Evolutionary conservation across 2,113 vertebrate species (phyloP).

Genomic region (Phylloscopus trochilus): DNA sequence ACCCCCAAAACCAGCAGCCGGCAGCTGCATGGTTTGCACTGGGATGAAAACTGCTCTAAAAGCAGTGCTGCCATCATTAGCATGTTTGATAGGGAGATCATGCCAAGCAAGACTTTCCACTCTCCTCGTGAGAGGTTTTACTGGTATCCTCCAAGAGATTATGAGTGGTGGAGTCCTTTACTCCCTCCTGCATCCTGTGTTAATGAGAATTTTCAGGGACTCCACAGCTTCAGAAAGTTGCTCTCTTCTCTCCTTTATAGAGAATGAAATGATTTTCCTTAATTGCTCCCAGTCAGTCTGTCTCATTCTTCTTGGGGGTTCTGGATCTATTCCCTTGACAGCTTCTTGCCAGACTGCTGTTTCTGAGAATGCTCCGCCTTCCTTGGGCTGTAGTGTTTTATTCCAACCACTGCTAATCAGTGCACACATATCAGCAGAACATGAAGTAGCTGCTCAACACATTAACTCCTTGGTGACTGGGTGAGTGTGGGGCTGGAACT

Average conservation of each 20-base stretch:
- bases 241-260: not conserved
- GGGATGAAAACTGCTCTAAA: not conserved
- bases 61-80: not conserved
- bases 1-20: not conserved
- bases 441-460: constrained; percentile 13
- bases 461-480: constrained; percentile 38
- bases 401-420: constrained; percentile 47
- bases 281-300: constrained; percentile 21
- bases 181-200: not conserved
- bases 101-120: not conserved
- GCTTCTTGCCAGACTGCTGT: constrained; percentile 45
- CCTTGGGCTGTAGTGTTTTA: constrained; percentile 23
- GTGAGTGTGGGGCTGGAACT: not conserved
- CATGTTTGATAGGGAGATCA: not conserved
- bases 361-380: constrained; percentile 47
- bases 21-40: not conserved
- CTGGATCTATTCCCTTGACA: constrained; percentile 58
- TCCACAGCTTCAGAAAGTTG: not conserved
- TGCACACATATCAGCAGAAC: constrained; percentile 2
- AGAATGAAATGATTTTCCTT: not conserved
- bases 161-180: not conserved
- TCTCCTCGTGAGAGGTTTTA: not conserved
- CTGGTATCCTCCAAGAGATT: not conserved
- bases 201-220: not conserved
- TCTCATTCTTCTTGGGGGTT: constrained; percentile 56